These are phyloP conservation scores for Heliocidaris tuberculata DNA, from an alignment of 35 echinoderm and acorn worm species.

Conservation along the genomic window DNA sequence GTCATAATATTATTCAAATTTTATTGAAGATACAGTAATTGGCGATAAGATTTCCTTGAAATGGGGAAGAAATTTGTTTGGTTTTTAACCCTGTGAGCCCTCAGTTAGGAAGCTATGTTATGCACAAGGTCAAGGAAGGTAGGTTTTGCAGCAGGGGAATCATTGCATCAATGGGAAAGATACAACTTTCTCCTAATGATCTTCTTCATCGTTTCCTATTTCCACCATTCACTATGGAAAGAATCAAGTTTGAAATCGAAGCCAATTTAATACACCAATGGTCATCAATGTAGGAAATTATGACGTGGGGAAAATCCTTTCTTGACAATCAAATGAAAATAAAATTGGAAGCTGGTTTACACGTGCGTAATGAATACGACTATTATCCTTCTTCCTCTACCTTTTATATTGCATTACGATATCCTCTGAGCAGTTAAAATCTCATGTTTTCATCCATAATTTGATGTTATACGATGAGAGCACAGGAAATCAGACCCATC, in stretches of 20 bases:
- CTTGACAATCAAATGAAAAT: background rate
- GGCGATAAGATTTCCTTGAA: too few relatives aligned
- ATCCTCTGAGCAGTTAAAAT: background rate
- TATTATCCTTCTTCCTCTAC: background rate
- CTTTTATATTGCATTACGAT: background rate
- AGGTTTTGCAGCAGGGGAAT: too few relatives aligned
- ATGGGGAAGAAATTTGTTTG: too few relatives aligned
- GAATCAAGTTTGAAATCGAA: background rate
- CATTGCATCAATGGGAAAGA: too few relatives aligned
- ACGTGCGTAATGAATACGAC: background rate
- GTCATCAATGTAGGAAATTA: background rate
- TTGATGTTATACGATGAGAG: background rate
- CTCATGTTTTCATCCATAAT: background rate
- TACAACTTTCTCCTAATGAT: background rate
- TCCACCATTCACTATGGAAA: background rate
- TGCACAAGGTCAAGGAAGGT: too few relatives aligned
- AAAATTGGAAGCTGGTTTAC: background rate
- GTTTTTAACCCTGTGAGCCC: too few relatives aligned
- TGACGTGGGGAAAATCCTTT: background rate
- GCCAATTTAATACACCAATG: background rate
- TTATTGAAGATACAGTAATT: too few relatives aligned
- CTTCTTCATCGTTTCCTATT: background rate
- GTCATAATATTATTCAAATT: too few relatives aligned
- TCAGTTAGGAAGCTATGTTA: too few relatives aligned
- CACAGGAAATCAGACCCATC: background rate